Conservation (phyloP, 2,888 invertebrate genomes). For the Thumatha senex region DNA sequence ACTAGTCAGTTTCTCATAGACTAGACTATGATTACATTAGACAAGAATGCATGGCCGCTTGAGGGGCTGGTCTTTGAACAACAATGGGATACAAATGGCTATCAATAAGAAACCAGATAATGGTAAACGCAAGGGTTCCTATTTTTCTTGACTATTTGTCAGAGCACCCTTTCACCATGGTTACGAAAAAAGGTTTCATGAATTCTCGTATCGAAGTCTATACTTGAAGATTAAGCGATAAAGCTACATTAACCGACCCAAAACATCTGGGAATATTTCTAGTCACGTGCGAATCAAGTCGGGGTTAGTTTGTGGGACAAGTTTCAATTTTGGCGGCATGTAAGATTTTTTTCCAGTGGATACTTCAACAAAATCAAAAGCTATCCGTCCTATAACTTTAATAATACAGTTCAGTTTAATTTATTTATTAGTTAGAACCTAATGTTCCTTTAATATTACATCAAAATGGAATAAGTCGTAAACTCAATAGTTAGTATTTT, state of each 20-base stretch:
- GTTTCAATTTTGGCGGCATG: constrained; percentile 63
- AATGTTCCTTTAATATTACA: too few relatives aligned
- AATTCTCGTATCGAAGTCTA: constrained; percentile 52
- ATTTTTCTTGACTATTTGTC: constrained; percentile 11
- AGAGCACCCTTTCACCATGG: constrained; percentile 23
- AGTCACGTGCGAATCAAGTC: constrained; percentile 65
- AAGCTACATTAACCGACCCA: constrained; percentile 56
- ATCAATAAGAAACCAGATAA: neutral
- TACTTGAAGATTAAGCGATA: constrained; percentile 58
- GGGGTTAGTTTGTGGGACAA: constrained; percentile 60
- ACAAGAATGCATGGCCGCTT: too few relatives aligned
- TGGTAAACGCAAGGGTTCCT: neutral
- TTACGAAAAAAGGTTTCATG: constrained; percentile 39
- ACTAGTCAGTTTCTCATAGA: too few relatives aligned
- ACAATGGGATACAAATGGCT: too few relatives aligned
- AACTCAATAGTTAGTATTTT: too few relatives aligned
- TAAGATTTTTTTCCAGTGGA: constrained; percentile 49
- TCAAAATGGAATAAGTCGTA: too few relatives aligned
- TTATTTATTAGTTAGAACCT: too few relatives aligned
- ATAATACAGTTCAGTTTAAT: too few relatives aligned
- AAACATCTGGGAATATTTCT: constrained; percentile 59
- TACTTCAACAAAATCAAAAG: constrained; percentile 50
- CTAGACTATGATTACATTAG: too few relatives aligned
- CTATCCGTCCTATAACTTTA: too few relatives aligned
- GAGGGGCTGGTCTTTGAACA: too few relatives aligned